These are phyloP conservation scores for Tinea semifulvella DNA, from an alignment of 2,888 invertebrate species.

Conservation along the genomic window DNA sequence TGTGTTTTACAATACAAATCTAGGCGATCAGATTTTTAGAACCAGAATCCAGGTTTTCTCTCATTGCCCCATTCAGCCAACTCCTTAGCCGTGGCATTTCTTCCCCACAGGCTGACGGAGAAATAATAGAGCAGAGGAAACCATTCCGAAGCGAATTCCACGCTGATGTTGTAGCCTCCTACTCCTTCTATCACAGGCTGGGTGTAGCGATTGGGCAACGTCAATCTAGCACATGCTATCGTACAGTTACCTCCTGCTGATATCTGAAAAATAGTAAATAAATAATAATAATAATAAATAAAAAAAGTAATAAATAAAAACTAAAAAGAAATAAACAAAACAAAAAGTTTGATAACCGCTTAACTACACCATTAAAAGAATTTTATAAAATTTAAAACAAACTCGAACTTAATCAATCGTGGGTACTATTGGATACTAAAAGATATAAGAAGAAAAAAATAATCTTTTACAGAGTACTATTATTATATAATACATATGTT, in stretches of 20 bases:
- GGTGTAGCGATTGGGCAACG: conserved; percentile 36
- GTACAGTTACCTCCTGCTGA: conserved; percentile 45
- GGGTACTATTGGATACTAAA: too few species aligned
- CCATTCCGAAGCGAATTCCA: conserved; percentile 35
- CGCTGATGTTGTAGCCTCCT: conserved; percentile 42
- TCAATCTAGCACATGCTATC: conserved; percentile 39
- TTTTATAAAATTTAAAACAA: too few species aligned
- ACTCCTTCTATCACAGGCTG: conserved; percentile 35
- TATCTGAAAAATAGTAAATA: conserved; percentile 29
- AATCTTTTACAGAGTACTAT: too few species aligned
- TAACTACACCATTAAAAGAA: too few species aligned
- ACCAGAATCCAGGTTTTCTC: neutral
- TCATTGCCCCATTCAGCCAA: conserved; percentile 25
- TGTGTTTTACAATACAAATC: too few species aligned
- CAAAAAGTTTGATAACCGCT: too few species aligned
- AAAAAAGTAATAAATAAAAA: too few species aligned
- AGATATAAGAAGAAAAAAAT: too few species aligned
- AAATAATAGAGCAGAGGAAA: conserved; percentile 41
- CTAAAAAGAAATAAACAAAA: too few species aligned
- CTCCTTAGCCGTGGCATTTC: conserved; percentile 30
- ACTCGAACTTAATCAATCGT: too few species aligned
- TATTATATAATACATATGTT: too few species aligned
- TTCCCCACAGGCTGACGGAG: conserved; percentile 36
- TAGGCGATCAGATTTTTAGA: too few species aligned
- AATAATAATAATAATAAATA: conserved; percentile 7